These are phyloP conservation scores for Sebastes taczanowskii DNA, from an alignment of 2,797 vertebrate genomes.

Conservation along the genomic window DNA sequence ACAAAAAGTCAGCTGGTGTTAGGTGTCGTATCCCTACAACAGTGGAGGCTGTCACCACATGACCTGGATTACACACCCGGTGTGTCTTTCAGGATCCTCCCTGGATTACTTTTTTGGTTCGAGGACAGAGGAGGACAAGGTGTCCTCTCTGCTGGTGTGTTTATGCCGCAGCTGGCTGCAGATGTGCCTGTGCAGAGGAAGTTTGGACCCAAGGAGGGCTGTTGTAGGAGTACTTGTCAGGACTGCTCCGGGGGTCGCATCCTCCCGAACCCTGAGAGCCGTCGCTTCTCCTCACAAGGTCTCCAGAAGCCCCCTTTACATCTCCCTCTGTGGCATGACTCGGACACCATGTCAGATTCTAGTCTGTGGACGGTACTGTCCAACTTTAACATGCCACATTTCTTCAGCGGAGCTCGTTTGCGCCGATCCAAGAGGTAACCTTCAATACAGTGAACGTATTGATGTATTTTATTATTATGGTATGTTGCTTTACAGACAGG, in stretches of 20 bases:
- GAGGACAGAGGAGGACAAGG: conserved; percentile 70
- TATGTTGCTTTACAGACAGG: not conserved
- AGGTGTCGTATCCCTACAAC: conserved; percentile 52
- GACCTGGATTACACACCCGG: conserved; percentile 59
- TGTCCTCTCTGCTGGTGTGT: conserved; percentile 69
- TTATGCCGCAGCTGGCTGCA: conserved; percentile 77
- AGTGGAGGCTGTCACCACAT: conserved; percentile 58
- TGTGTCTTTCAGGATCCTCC: conserved; percentile 45
- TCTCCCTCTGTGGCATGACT: conserved; percentile 68
- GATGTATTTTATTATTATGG: not conserved
- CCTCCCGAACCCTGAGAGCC: conserved; percentile 31
- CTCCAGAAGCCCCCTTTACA: conserved; percentile 56
- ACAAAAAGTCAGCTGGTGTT: conserved; percentile 65
- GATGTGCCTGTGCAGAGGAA: conserved; percentile 74
- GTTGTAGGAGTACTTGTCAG: conserved; percentile 35
- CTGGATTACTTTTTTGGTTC: conserved; percentile 66
- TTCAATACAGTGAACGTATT: not conserved
- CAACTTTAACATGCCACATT: conserved; percentile 92
- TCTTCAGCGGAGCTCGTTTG: conserved; percentile 88
- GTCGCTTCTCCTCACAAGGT: conserved; percentile 46
- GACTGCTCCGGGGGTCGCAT: conserved; percentile 38
- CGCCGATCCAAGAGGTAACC: conserved; percentile 94
- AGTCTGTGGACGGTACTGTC: conserved; percentile 90
- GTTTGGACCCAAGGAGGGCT: conserved; percentile 53
- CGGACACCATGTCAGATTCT: conserved; percentile 87